These are phyloP conservation scores for Busseola fusca DNA, from an alignment of 2,888 invertebrate genomes.

Conservation along the genomic window DNA sequence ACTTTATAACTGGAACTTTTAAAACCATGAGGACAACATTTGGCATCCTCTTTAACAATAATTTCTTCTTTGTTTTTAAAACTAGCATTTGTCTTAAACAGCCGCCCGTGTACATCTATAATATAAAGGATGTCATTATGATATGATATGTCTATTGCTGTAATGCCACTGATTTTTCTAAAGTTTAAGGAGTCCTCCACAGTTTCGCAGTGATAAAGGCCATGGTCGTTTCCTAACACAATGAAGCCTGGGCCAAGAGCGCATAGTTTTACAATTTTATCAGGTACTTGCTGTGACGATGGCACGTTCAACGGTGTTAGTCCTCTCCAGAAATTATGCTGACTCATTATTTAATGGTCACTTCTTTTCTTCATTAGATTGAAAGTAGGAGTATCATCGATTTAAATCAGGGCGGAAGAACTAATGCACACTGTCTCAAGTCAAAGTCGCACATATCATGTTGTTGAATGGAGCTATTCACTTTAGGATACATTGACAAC, in stretches of 20 bases:
- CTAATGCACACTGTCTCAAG: constrained; percentile 56
- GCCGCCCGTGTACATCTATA: constrained; percentile 90
- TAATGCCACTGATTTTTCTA: constrained; percentile 85
- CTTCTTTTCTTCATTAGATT: constrained; percentile 65
- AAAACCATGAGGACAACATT: constrained; percentile 91
- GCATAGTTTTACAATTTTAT: constrained; percentile 85
- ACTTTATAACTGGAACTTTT: constrained; percentile 90
- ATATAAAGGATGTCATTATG: constrained; percentile 89
- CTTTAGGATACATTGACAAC: constrained; percentile 56
- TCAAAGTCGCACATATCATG: constrained; percentile 45
- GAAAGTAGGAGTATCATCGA: constrained; percentile 70
- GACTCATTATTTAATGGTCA: constrained; percentile 82
- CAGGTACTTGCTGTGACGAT: constrained; percentile 80
- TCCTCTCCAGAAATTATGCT: constrained; percentile 86
- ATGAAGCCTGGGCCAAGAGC: constrained; percentile 79
- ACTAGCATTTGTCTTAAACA: constrained; percentile 88
- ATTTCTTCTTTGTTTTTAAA: constrained; percentile 90
- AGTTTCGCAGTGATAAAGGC: constrained; percentile 81
- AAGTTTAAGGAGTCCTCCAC: constrained; percentile 80
- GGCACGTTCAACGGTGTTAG: constrained; percentile 77
- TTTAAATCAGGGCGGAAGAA: constrained; percentile 64
- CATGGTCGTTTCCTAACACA: constrained; percentile 84
- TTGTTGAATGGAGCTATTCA: constrained; percentile 33
- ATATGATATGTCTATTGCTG: constrained; percentile 90
- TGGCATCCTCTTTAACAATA: constrained; percentile 90